Evolutionary conservation across 2,113 vertebrate species (phyloP), one percentile per base, ranked within the genome.

Genomic region (Lophotis ruficrista): DNA sequence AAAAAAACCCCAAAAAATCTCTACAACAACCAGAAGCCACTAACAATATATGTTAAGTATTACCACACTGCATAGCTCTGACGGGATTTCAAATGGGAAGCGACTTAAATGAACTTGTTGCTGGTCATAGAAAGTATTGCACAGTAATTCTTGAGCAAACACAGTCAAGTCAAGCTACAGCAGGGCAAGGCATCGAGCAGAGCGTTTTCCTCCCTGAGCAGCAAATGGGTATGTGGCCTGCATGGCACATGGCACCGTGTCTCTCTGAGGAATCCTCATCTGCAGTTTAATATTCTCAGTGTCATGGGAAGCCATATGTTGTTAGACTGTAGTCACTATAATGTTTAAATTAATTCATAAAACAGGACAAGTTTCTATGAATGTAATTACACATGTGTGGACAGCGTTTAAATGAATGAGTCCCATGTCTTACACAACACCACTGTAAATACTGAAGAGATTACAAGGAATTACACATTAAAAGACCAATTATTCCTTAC

Each of bases 271-370:
- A 73, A 37, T 48, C 64, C 48, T 57, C 45, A 31, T 61, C 71
- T 87, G 73, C 50, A 77, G 9, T 90, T 88, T 37, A 72, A 65
- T 48, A 41, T 50, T 41, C 48, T 2, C 15, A 76, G 27, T 54
- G 48, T 23, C 71, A 27, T 3, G 24, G 88, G 85, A 91, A 69
- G 12, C 41, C 69, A 4, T 6, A 5, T 51, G 35, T 56, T 70
- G 76, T 79, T 43, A 60, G 57, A 21, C 27, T 47, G 43, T 20
- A 50, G 47, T 57, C 66, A 62, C 62, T 58, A 21, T 21, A 57
- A 56, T 14, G 76, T 69, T 88, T 85, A 81, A 62, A 84, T 95
- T 54, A 88, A 76, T 94, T 91, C 66, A 24, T 22, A 1, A 51
- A 73, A 25, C 72, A 85, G 35, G 13, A 35, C 72, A 96, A 64